Evolutionary conservation across 2,113 vertebrate species (phyloP).

Genomic region (Paralichthys olivaceus): DNA sequence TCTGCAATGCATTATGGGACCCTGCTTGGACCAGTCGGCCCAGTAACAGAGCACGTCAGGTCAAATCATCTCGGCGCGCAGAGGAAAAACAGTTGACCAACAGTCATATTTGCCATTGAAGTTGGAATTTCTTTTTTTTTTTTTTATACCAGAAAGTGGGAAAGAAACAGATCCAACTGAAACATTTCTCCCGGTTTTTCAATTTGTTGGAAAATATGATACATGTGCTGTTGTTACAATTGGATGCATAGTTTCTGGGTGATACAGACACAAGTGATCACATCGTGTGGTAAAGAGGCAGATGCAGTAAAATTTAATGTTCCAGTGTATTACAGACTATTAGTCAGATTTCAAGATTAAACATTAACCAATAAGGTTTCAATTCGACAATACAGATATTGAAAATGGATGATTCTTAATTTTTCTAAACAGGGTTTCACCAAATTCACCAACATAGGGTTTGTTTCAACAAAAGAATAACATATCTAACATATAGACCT

Average conservation of each 20-base stretch:
- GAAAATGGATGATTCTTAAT: no score
- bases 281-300: not conserved
- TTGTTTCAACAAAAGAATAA: no score
- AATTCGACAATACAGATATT: no score
- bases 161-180: constrained; percentile 38
- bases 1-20: constrained; percentile 72
- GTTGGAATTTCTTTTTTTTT: constrained; percentile 6
- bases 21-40: constrained; percentile 55
- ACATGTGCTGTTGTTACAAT: constrained; percentile 16
- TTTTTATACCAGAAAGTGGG: constrained; percentile 36
- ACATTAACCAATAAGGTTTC: no score
- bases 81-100: constrained; percentile 33
- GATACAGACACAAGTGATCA: not conserved
- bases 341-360: no score
- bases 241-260: constrained; percentile 1
- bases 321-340: no score
- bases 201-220: constrained; percentile 26
- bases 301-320: not conserved
- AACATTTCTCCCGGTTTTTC: constrained; percentile 17
- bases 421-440: no score
- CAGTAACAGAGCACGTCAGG: constrained; percentile 49
- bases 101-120: constrained; percentile 23
- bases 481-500: no score
- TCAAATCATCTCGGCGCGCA: constrained; percentile 30
- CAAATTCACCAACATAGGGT: no score